phyloP scores from a whole-genome alignment of 2,113 vertebrate genomes.

The Pseudonaja textilis region DNA sequence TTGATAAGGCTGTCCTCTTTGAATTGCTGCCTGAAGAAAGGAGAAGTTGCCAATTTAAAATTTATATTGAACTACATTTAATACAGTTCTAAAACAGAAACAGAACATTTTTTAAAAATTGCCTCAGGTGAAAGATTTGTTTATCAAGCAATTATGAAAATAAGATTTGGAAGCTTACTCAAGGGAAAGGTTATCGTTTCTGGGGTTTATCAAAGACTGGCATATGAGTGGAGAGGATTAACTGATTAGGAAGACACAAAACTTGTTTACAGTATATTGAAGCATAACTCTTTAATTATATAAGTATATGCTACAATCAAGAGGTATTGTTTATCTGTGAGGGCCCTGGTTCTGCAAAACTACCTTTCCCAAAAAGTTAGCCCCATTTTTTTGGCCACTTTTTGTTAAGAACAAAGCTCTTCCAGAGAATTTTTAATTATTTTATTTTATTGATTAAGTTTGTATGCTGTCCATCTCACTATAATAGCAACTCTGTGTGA shows the following conservation, averaged over 20 bases:
- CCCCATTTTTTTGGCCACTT: neutral
- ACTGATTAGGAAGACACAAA: neutral
- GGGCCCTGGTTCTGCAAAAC: neutral
- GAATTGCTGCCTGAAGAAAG: neutral
- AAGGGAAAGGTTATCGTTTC: neutral
- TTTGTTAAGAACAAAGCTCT: neutral
- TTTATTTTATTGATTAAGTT: neutral
- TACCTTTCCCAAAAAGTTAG: neutral
- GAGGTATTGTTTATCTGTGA: neutral
- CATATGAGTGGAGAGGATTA: neutral
- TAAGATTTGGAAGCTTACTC: neutral
- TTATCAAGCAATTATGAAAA: neutral
- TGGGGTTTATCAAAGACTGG: neutral
- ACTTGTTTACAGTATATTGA: neutral
- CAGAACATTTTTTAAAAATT: neutral
- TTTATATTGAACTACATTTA: neutral
- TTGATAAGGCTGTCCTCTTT: neutral
- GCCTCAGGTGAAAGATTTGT: neutral
- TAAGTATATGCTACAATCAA: neutral
- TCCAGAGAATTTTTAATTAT: neutral
- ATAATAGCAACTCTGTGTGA: neutral
- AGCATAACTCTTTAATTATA: neutral
- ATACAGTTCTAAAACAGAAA: neutral
- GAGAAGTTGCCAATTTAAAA: neutral
- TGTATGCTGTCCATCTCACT: neutral